These are phyloP conservation scores for Pinctada fucata DNA, from an alignment of 2,888 invertebrate genomes.

Conservation along the genomic window DNA sequence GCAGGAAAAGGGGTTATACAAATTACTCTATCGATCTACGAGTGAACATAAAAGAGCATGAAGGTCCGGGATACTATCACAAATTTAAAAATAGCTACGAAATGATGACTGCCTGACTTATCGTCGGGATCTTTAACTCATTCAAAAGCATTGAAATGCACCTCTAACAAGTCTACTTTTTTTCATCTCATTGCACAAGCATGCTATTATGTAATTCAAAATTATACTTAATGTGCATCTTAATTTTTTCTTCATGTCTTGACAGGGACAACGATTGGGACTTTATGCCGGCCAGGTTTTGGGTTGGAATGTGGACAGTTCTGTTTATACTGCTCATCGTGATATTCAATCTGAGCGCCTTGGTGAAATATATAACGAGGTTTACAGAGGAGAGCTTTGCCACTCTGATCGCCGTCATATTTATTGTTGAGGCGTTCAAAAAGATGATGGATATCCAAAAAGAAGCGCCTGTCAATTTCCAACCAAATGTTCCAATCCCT, in stretches of 20 bases:
- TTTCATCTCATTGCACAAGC: too few species aligned
- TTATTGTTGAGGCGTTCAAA: slow-evolving; percentile 97
- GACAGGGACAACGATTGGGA: slow-evolving; percentile 86
- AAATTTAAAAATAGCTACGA: too few species aligned
- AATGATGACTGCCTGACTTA: too few species aligned
- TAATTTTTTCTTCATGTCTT: background rate
- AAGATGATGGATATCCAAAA: slow-evolving; percentile 84
- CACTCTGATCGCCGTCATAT: slow-evolving; percentile 96
- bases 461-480: slow-evolving; percentile 52
- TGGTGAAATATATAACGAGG: slow-evolving; percentile 97
- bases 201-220: too few species aligned
- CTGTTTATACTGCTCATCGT: slow-evolving; percentile 90
- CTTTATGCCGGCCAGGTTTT: slow-evolving; percentile 95
- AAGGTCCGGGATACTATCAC: too few species aligned
- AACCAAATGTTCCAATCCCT: slow-evolving; percentile 42
- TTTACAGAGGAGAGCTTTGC: slow-evolving; percentile 99
- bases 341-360: slow-evolving; percentile 94
- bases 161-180: too few species aligned
- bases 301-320: slow-evolving; percentile 97
- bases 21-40: too few species aligned
- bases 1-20: too few species aligned
- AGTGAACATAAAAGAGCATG: too few species aligned
- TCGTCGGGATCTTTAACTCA: too few species aligned
- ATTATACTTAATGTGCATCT: too few species aligned
- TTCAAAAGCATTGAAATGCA: too few species aligned